Percentiles rank a stretch among this genome's conserved stretches.
Evolutionary conservation across 2,888 invertebrate genomes (phyloP).

Genomic region (Orchestes rusci): DNA sequence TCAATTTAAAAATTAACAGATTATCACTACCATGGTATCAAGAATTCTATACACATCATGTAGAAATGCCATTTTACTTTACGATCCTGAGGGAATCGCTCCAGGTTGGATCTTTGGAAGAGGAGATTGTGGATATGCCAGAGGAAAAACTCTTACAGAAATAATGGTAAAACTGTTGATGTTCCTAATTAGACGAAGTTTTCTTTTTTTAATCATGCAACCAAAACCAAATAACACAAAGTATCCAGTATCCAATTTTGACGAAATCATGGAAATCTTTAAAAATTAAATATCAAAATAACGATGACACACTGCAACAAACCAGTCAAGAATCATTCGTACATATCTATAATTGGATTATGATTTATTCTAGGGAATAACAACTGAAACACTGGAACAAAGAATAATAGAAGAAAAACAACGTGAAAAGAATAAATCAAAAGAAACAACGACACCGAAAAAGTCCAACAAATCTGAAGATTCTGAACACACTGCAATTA

Average conservation of each 20-base stretch:
- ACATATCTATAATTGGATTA: too few relatives aligned
- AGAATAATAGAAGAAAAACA: conserved; percentile 14
- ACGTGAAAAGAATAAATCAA: conserved; percentile 9
- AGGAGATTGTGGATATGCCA: conserved; percentile 38
- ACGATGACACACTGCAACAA: too few relatives aligned
- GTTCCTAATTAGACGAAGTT: too few relatives aligned
- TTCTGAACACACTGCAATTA: conserved; percentile 9
- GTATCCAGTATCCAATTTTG: too few relatives aligned
- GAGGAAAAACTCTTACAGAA: conserved; percentile 37
- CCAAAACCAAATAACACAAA: too few relatives aligned
- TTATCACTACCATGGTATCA: conserved; percentile 47
- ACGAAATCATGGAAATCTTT: too few relatives aligned
- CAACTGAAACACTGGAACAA: conserved; percentile 16
- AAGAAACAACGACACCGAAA: conserved; percentile 3
- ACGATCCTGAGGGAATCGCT: conserved; percentile 45
- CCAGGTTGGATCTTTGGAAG: conserved; percentile 45
- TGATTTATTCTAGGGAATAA: conserved; percentile 21
- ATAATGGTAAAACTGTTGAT: too few relatives aligned
- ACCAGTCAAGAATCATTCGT: too few relatives aligned
- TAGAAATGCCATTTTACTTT: conserved; percentile 48
- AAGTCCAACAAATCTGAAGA: conserved; percentile 3
- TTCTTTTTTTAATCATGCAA: too few relatives aligned
- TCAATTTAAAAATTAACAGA: too few relatives aligned
- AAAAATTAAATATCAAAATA: too few relatives aligned
- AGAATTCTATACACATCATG: conserved; percentile 51